Percentiles rank a stretch among this genome's conserved stretches.
These are phyloP conservation scores for Caenorhabditis auriculariae DNA, from an alignment of 2,888 invertebrate genomes.

Conservation along the genomic window DNA sequence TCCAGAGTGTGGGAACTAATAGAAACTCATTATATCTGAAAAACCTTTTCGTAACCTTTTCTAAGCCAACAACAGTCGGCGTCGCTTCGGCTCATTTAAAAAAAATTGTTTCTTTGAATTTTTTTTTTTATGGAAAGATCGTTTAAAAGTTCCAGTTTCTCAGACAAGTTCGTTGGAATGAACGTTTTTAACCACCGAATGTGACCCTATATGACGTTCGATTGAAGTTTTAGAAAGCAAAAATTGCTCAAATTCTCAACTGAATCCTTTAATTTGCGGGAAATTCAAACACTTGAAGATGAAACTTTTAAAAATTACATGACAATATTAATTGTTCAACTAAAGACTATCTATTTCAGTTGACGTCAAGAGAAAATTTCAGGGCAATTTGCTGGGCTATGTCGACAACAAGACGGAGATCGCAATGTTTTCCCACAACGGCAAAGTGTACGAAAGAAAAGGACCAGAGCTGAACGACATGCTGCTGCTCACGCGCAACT, in stretches of 20 bases:
- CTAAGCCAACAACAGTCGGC: neutral
- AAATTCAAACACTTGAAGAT: too few relatives aligned
- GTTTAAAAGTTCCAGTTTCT: too few relatives aligned
- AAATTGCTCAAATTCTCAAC: neutral
- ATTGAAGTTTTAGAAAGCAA: neutral
- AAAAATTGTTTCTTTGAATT: too few relatives aligned
- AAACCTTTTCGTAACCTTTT: neutral
- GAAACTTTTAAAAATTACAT: neutral
- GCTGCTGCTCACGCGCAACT: constrained; percentile 44
- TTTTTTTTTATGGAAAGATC: too few relatives aligned
- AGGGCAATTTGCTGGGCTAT: constrained; percentile 11
- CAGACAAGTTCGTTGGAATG: too few relatives aligned
- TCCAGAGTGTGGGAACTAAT: constrained; percentile 13
- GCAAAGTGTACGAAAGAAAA: constrained; percentile 10
- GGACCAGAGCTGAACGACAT: constrained; percentile 37
- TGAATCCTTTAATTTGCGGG: too few relatives aligned
- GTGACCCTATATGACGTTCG: too few relatives aligned
- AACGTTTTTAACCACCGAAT: too few relatives aligned
- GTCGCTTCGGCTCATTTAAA: neutral
- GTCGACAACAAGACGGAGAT: constrained; percentile 49
- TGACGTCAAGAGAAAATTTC: neutral
- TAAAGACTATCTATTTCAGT: neutral
- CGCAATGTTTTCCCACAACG: constrained; percentile 43
- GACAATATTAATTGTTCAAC: neutral
- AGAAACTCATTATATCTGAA: neutral